Base-by-base conservation (phyloP, 2,888 invertebrate genomes). In the Meganola albula region DNA sequence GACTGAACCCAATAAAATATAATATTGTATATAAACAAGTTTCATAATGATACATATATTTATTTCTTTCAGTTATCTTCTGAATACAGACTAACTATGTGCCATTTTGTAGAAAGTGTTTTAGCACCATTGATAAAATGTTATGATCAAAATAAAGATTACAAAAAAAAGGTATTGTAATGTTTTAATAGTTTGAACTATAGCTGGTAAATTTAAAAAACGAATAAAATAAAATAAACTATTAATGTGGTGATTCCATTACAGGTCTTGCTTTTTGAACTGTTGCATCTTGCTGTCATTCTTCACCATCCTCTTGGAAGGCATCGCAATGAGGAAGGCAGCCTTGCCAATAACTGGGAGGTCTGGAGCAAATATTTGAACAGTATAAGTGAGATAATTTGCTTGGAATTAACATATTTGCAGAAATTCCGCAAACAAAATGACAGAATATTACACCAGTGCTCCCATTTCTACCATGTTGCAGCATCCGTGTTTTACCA, bases 31-130 rank as follows among this genome's bases (percentile, higher is more conserved):
- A 9, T 7, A 12, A 16, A 2, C 14, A 4, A 20, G 4, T 11
- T 26, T 7, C 2, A n/a, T n/a, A n/a, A n/a, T 30, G 1, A 25
- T 3, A 20, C 9, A 18, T 25, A 9, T 5, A 10, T 9, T 16
- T 28, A 41, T 31, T 7, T 16, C 54, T 73, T 54, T 20, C 70
- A 89, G 85, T 63, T 89, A 10, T 85, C 82, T 14, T 62, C 73
- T 6, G 89, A 90, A 51, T 74, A 78, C 37, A 79, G 88, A 10
- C 58, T 80, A 27, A 66, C 78, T 2, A 59, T 89, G 38, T 89
- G 90, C 48, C 74, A 78, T 43, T 89, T 89, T 49, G 74, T 79
- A 9, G 89, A 89, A 64, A 73, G 47, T 31, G 63, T 80, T 18
- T 51, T 87, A 18, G 70, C 79, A 1, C 44, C 63, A 11, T 56